Conservation (phyloP, 1,140 invertebrate genomes). For the Drosophila asahinai region DNA sequence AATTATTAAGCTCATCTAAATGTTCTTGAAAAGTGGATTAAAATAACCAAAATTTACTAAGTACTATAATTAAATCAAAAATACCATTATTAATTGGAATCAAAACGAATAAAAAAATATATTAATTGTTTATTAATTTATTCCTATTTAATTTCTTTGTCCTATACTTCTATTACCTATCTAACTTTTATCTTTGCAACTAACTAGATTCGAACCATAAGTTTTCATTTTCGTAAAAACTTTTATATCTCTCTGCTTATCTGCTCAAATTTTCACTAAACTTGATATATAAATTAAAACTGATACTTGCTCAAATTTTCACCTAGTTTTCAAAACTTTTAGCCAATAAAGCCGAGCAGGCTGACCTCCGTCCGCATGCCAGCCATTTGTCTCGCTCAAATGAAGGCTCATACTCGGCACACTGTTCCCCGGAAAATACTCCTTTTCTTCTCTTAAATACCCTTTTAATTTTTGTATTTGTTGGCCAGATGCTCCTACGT, state of each 20-base stretch:
- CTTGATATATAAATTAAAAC: conserved; percentile 16
- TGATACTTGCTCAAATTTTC: conserved; percentile 21
- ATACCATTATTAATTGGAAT: too few relatives aligned
- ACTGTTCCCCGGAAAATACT: background rate
- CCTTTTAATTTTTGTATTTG: conserved; percentile 41
- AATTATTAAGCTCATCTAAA: background rate
- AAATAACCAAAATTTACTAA: too few relatives aligned
- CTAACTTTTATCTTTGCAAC: background rate
- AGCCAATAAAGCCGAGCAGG: conserved; percentile 2
- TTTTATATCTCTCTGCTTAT: conserved; percentile 2
- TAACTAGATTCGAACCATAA: background rate
- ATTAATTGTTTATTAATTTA: too few relatives aligned
- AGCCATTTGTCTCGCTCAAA: conserved; percentile 25
- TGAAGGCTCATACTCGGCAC: conserved; percentile 13
- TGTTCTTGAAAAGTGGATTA: too few relatives aligned
- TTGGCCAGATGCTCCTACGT: conserved; percentile 37
- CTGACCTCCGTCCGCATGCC: conserved; percentile 12
- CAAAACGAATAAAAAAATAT: too few relatives aligned
- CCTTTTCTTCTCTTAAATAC: background rate
- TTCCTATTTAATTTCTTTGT: too few relatives aligned
- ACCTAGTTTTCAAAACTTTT: conserved; percentile 27
- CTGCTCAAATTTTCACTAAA: background rate
- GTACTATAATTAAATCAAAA: too few relatives aligned
- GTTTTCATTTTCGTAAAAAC: background rate
- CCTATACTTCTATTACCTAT: too few relatives aligned